Percentiles rank a stretch among this genome's conserved stretches.
Evolutionary conservation across 2,888 invertebrate genomes (phyloP).

Genomic region (Ganaspis brasiliensis): DNA sequence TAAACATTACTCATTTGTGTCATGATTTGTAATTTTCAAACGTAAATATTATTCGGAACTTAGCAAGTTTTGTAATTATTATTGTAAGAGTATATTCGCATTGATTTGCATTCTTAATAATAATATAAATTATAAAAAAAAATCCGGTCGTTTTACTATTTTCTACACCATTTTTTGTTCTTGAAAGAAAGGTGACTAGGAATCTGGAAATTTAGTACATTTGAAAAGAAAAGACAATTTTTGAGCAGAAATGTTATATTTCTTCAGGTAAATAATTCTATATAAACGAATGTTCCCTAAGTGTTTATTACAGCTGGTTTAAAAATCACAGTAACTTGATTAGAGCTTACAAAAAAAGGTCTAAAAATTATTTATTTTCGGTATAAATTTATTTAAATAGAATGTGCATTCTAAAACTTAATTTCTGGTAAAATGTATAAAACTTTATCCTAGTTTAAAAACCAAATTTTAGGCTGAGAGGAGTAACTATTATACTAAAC

Average conservation of each 20-base stretch:
- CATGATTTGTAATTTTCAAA: constrained; percentile 20
- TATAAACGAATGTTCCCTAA: constrained; percentile 3
- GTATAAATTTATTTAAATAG: neutral
- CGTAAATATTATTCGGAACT: constrained; percentile 47
- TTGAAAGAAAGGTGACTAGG: too few species aligned
- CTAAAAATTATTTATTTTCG: neutral
- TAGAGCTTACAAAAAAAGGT: neutral
- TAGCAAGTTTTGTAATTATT: constrained; percentile 63
- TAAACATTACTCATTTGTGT: constrained; percentile 2
- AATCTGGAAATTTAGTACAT: neutral
- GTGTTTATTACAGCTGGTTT: neutral
- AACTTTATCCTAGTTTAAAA: neutral
- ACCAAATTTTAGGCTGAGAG: too few species aligned
- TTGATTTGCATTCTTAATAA: constrained; percentile 64
- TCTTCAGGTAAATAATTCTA: neutral
- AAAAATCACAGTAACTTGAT: constrained; percentile 19
- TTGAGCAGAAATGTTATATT: constrained; percentile 23
- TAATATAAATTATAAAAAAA: constrained; percentile 58
- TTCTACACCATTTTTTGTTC: too few species aligned
- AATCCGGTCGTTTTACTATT: neutral
- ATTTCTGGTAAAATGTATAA: constrained; percentile 4
- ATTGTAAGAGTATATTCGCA: constrained; percentile 57
- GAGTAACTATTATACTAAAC: too few species aligned
- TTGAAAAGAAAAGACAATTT: neutral
- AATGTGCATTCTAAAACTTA: neutral